Evolutionary conservation across 2,888 invertebrate genomes (phyloP), one percentile per base, ranked within the genome.

Genomic region (Drosophila nr. medialis): DNA sequence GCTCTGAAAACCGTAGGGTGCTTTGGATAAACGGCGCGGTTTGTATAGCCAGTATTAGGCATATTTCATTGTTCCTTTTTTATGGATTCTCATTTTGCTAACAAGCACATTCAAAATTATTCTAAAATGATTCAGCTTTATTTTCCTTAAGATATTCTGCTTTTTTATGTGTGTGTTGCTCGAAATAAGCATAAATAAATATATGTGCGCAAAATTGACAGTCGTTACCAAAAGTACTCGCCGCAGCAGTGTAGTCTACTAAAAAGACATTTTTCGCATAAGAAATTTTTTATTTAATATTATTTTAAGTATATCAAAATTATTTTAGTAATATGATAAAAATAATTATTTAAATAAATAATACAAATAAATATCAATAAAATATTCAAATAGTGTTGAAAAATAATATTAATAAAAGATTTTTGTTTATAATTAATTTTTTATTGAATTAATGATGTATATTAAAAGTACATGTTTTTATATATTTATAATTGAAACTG

Each of bases 1-100:
- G 45, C 58, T 32, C 61, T 68, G 27, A 4, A n/a, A 34, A 11
- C 7, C 72, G 24, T 40, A 48, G 67, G 58, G 40, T 72, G 34
- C n/a, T 13, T n/a, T 42, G 40, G 6, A 29, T 53, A 29, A 24
- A 2, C 45, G 15, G 7, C 21, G n/a, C 11, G 13, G 30, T 49
- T 63, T 45, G 70, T 15, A 8, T 15, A 15, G 21, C 24, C 45
- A 24, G 24, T 15, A 8, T 1, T 13, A n/a, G n/a, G 27, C 27
- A 38, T 8, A n/a, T 38, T 27, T 29, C 40, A 38, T 55, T 11
- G n/a, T 10, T 38, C 7, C 13, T 8, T 27, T 18, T 54, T 21
- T 21, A 53, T 34, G 34, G 24, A 1, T 54, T 54, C 34, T 24
- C 7, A 54, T 54, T 36, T 18, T 24, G 15, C 4, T 27, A 36